Base-by-base conservation (phyloP, 1,140 invertebrate species). In the Hestina assimilis region DNA sequence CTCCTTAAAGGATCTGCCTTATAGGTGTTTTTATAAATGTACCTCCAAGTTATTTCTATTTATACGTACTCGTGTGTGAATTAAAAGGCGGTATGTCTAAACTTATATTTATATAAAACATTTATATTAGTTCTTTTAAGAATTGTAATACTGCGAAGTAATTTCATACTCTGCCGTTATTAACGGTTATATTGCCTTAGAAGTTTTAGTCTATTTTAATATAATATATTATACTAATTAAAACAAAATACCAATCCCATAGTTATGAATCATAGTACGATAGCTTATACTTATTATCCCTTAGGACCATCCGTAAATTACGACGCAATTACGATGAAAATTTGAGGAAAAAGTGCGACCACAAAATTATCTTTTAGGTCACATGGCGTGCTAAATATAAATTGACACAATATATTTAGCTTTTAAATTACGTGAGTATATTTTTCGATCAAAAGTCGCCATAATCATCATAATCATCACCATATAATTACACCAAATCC, bases 1-100 rank as follows among this genome's bases (percentile, higher is more conserved):
- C 67, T 80, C 70, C 74, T 79, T 77, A 75, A 74, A 80, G 72
- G 71, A 81, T 81, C 83, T 86, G 83, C 83, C 83, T 86, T 86
- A 84, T 86, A 81, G 75, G 68, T 86, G 81, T 86, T 83, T 83
- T 80, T 86, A 83, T 78, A 82, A 74, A 79, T 82, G 68, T 86
- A 79, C 73, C 75, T 83, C 71, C 74, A 63, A 70, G 65, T 75
- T 69, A 67, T 72, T 59, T 72, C 65, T 77, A 73, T 71, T 76
- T 75, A 72, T 46, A 63, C 51, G 47, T 57, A 51, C 43, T 65
- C 54, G 54, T 56, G 41, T 63, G 59, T 61, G 63, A 68, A 69
- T 45, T 65, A 51, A 54, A 67, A 65, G 58, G 56, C 6, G 3
- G 61, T 66, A 56, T 74, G 64, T 81, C 64, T 80, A 69, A 71